Evolutionary conservation across 2,113 vertebrate species (phyloP), one percentile per base, ranked within the genome.

Genomic region (Nettapus auritus): DNA sequence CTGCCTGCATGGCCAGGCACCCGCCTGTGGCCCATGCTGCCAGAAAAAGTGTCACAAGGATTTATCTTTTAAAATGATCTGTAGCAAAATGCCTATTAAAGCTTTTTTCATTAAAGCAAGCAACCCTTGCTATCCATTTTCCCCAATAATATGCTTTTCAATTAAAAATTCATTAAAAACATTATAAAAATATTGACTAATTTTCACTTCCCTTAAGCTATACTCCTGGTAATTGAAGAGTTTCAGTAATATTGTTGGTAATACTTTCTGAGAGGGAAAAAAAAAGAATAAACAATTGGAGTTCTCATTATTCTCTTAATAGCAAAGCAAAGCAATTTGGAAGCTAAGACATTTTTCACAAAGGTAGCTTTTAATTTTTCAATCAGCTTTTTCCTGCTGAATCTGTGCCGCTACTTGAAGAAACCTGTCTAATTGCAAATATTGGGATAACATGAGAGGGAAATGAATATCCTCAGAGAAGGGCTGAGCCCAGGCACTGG

Each of bases 101-200:
- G 83, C 48, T 75, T 75, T 75, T 86, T 93, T 84, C 89, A 90
- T 95, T 92, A 93, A 93, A 84, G 74, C 81, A 90, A 84, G 66
- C 38, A 93, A 87, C 56, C 77, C 44, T 64, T 76, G 44, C 48
- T 85, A 94, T 95, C 70, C 57, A 82, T 96, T 96, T 96, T 26
- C 66, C 66, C n/a, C 74, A 94, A 73, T 84, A 96, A 96, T 86
- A 66, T 71, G 81, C 11, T 95, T 96, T 95, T 95, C 88, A 95
- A 92, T 94, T 96, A 96, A 94, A 94, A 96, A 89, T 73, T 44
- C 86, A 96, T 95, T 90, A 89, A 81, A 96, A 95, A 21, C 46
- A 28, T 93, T 63, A 94, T 38, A 48, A 94, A 93, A 93, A 82
- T 96, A 96, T 92, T 89, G 96, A 95, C 83, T 86, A 66, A 93